Evolutionary conservation across 2,113 vertebrate species (phyloP), one percentile per base, ranked within the genome.

Genomic region (Anhinga anhinga): DNA sequence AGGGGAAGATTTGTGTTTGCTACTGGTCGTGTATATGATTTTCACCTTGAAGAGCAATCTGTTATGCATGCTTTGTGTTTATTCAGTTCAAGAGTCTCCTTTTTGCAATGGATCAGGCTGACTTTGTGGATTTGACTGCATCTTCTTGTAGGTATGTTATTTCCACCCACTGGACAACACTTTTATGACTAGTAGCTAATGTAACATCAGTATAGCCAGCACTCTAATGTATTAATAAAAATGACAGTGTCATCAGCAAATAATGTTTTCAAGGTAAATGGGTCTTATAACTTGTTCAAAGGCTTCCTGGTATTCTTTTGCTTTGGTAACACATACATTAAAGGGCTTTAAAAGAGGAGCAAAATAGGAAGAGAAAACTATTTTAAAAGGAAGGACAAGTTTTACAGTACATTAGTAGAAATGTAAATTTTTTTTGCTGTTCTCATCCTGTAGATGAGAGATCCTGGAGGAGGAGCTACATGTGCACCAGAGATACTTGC

Each of bases 131-230:
- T 91, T 81, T 83, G 59, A 15, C 42, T 81, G 27, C 38, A 74
- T 50, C 34, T 81, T 94, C 55, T 62, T 58, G 40, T 38, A 9
- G 8, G 10, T 62, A 0, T 62, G 26, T 85, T 94, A 73, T 90
- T 94, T 93, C 70, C 55, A 91, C 14, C 25, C 45, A 13, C 40
- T 78, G 69, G 84, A 86, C 78, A 90, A 38, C 27, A 19, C 26
- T 93, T 95, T 92, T 90, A 77, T 95, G 85, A 20, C 22, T 15
- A n/a, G 34, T 23, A 82, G 49, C 82, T 95, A 92, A 50, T 53
- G 50, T 36, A 49, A 67, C 52, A 42, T 79, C 73, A 71, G 53
- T 38, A 26, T 19, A 87, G 66, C 30, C 56, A 82, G 69, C n/a
- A 55, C 84, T 65, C 26, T 77, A 69, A 86, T 40, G 21, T 26